phyloP scores from a whole-genome alignment of 1,140 invertebrate genomes.

The Drosophila sechellia region DNA sequence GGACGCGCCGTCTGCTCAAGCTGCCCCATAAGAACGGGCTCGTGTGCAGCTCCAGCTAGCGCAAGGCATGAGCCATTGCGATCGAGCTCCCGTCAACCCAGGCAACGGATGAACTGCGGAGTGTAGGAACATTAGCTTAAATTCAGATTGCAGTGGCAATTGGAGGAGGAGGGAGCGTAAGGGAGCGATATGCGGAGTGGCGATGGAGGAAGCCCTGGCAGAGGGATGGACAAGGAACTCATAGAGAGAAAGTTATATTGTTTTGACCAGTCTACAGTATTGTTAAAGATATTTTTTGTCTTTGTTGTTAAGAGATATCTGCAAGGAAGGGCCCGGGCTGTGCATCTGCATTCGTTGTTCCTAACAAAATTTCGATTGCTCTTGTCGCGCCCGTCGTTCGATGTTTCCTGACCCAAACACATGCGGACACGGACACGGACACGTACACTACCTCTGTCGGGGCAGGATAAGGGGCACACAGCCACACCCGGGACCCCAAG shows the following conservation, averaged over 20 bases:
- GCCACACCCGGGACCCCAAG: constrained; percentile 11
- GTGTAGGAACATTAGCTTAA: constrained; percentile 43
- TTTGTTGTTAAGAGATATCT: constrained; percentile 25
- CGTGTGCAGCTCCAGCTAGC: constrained; percentile 49
- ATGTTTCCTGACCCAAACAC: constrained; percentile 9
- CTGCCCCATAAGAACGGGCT: constrained; percentile 85
- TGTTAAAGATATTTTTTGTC: constrained; percentile 49
- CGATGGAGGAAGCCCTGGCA: constrained; percentile 11
- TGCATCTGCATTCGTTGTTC: constrained; percentile 28
- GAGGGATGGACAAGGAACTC: constrained; percentile 10
- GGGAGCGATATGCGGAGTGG: background rate
- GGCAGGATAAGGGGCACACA: constrained; percentile 17
- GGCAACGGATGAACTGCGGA: background rate
- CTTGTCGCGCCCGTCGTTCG: background rate
- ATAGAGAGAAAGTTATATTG: constrained; percentile 7
- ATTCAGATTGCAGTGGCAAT: constrained; percentile 11
- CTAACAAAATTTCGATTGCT: constrained; percentile 34
- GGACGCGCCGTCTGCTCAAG: constrained; percentile 91
- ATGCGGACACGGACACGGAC: background rate
- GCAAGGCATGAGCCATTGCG: constrained; percentile 13
- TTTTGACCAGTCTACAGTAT: constrained; percentile 48
- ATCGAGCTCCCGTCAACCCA: background rate
- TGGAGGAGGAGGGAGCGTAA: background rate
- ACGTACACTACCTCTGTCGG: constrained; percentile 35
- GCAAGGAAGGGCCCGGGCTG: background rate